Conservation (phyloP, 1,140 invertebrate genomes). For the Lycorma delicatula region DNA sequence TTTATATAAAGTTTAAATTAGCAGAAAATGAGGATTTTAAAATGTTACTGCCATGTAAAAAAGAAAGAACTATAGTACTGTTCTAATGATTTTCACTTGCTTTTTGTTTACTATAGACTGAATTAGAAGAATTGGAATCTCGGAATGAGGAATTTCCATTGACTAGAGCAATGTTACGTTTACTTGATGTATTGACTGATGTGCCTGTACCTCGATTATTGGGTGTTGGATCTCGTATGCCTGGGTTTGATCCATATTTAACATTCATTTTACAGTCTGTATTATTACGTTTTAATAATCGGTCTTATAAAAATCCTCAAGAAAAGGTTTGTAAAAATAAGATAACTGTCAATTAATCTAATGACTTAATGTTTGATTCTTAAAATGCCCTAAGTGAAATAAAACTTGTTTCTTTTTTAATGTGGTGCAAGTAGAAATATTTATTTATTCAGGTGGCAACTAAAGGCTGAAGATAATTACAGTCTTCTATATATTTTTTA, state of each 20-base stretch:
- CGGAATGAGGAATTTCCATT: constrained; percentile 80
- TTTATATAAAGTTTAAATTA: too few species aligned
- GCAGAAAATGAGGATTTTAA: too few species aligned
- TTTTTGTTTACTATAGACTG: constrained; percentile 41
- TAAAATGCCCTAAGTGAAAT: too few species aligned
- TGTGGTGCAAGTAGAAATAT: too few species aligned
- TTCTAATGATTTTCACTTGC: too few species aligned
- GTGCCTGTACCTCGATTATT: constrained; percentile 66
- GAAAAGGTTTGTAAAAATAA: constrained; percentile 49
- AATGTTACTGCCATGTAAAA: not conserved
- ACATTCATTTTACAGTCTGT: constrained; percentile 70
- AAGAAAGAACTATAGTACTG: too few species aligned
- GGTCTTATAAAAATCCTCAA: constrained; percentile 63
- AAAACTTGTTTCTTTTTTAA: too few species aligned
- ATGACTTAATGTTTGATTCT: too few species aligned
- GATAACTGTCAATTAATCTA: not conserved
- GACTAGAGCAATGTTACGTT: constrained; percentile 66
- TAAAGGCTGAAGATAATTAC: too few species aligned
- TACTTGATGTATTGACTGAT: constrained; percentile 68
- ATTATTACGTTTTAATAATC: constrained; percentile 64
- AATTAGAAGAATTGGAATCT: constrained; percentile 70
- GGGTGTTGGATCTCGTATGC: constrained; percentile 67
- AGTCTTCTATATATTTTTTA: too few species aligned
- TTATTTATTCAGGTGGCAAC: too few species aligned
- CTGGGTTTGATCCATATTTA: constrained; percentile 84